A percentile compares a stretch with the other conserved stretches of the same genome.
Conservation (phyloP, 2,797 vertebrate species). For the Takifugu rubripes region DNA sequence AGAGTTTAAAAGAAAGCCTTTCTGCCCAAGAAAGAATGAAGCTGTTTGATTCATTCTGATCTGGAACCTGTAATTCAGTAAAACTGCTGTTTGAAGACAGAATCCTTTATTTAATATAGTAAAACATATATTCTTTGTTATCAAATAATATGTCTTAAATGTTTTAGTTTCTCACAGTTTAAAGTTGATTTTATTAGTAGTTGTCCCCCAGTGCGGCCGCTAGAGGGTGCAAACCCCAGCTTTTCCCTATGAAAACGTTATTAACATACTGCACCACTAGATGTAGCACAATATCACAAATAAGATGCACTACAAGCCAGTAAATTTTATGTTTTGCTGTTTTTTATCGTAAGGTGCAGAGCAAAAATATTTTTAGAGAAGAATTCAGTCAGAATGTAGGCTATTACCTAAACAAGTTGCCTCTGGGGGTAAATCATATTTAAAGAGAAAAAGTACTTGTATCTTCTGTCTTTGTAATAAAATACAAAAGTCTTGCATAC, state of each 20-base stretch:
- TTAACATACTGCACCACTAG: constrained; percentile 25
- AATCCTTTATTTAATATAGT: neutral
- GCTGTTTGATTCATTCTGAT: constrained; percentile 65
- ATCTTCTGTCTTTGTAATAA: too few relatives aligned
- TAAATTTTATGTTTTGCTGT: neutral
- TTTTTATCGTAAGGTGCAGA: too few relatives aligned
- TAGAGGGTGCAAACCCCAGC: constrained; percentile 37
- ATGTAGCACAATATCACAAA: constrained; percentile 19
- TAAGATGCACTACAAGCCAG: neutral
- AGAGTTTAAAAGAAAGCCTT: constrained; percentile 72
- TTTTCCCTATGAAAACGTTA: constrained; percentile 16
- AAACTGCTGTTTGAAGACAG: constrained; percentile 3
- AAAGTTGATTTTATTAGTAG: constrained; percentile 6
- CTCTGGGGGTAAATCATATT: too few relatives aligned
- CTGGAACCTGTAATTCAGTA: neutral
- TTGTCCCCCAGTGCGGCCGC: constrained; percentile 25
- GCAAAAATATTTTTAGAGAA: too few relatives aligned
- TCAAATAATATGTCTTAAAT: neutral
- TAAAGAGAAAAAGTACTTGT: too few relatives aligned
- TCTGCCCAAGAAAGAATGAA: constrained; percentile 69
- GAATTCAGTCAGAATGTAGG: too few relatives aligned
- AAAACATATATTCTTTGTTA: neutral
- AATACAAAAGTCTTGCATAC: too few relatives aligned
- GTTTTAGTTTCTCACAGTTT: constrained; percentile 15
- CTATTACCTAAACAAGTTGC: too few relatives aligned